Conservation (phyloP, 2,113 vertebrate species). For the Pao palembangensis region DNA sequence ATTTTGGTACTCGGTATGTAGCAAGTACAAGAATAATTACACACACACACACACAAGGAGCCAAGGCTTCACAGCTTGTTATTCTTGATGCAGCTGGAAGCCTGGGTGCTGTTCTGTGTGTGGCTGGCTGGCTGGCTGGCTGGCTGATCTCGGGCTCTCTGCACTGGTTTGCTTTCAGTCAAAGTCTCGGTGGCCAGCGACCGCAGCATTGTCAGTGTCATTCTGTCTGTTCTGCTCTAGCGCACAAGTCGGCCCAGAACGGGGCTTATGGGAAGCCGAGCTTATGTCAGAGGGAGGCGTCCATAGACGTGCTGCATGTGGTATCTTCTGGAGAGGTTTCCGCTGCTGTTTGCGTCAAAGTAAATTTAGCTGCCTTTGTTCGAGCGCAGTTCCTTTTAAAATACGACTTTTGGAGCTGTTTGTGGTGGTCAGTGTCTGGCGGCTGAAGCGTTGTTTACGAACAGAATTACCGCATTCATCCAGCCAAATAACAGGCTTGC, state of each 20-base stretch:
- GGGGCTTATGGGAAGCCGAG: slow-evolving; percentile 51
- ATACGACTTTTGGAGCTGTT: neutral
- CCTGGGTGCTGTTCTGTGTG: slow-evolving; percentile 54
- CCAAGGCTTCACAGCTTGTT: slow-evolving; percentile 69
- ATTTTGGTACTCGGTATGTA: no score
- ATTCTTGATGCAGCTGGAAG: slow-evolving; percentile 73
- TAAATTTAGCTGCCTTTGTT: neutral
- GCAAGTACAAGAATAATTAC: neutral
- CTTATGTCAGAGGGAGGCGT: slow-evolving; percentile 17
- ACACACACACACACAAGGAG: slow-evolving; percentile 22
- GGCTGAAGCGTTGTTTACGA: slow-evolving; percentile 12
- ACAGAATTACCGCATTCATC: neutral
- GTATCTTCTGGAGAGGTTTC: slow-evolving; percentile 25
- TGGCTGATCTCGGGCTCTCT: slow-evolving; percentile 50
- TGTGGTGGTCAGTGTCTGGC: slow-evolving; percentile 8
- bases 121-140: slow-evolving; percentile 39
- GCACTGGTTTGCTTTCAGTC: slow-evolving; percentile 54
- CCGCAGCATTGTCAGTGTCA: slow-evolving; percentile 54
- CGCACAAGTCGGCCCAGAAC: slow-evolving; percentile 38
- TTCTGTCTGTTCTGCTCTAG: slow-evolving; percentile 54
- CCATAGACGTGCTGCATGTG: slow-evolving; percentile 8
- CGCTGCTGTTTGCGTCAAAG: slow-evolving; percentile 7
- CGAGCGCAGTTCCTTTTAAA: neutral
- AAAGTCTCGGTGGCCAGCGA: slow-evolving; percentile 41
- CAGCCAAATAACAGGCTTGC: slow-evolving; percentile 18